These are phyloP conservation scores for Cerceris ruficornis DNA, from an alignment of 2,888 invertebrate species.

Conservation along the genomic window DNA sequence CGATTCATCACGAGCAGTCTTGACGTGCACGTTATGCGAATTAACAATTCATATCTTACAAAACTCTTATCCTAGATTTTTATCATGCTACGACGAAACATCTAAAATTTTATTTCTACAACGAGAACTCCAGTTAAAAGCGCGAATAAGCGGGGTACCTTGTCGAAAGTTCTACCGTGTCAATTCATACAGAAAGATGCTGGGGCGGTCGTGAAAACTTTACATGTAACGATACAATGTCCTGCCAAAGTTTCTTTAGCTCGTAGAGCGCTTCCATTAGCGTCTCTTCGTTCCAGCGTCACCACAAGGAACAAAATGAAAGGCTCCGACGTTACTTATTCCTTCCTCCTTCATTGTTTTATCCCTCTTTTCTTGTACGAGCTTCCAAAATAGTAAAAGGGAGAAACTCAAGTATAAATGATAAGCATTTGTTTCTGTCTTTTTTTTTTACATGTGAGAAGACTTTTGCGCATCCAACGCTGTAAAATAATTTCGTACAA, in stretches of 20 bases:
- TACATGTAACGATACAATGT: slow-evolving; percentile 28
- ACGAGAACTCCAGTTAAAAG: not conserved
- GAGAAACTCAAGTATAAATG: not conserved
- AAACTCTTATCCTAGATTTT: too few relatives aligned
- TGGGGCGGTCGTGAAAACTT: not conserved
- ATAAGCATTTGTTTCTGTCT: not conserved
- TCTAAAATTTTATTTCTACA: not conserved
- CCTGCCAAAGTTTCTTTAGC: slow-evolving; percentile 38
- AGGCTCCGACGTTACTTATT: not conserved
- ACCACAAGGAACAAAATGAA: slow-evolving; percentile 49
- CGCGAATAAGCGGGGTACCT: not conserved
- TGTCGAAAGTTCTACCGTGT: not conserved
- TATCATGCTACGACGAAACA: not conserved
- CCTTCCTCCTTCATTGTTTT: too few relatives aligned
- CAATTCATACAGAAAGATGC: slow-evolving; percentile 5
- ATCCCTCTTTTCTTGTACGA: too few relatives aligned
- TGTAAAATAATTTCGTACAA: not conserved
- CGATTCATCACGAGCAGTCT: too few relatives aligned
- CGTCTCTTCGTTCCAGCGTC: slow-evolving; percentile 34
- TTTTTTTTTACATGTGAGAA: not conserved
- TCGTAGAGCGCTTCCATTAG: slow-evolving; percentile 42
- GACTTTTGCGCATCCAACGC: not conserved
- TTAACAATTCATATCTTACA: too few relatives aligned
- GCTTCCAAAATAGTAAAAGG: not conserved
- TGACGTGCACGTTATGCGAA: too few relatives aligned